A percentile compares a stretch with the other conserved stretches of the same genome.
These are phyloP conservation scores for Solenodon paradoxus DNA, from an alignment of 2,113 vertebrate genomes.

Conservation along the genomic window DNA sequence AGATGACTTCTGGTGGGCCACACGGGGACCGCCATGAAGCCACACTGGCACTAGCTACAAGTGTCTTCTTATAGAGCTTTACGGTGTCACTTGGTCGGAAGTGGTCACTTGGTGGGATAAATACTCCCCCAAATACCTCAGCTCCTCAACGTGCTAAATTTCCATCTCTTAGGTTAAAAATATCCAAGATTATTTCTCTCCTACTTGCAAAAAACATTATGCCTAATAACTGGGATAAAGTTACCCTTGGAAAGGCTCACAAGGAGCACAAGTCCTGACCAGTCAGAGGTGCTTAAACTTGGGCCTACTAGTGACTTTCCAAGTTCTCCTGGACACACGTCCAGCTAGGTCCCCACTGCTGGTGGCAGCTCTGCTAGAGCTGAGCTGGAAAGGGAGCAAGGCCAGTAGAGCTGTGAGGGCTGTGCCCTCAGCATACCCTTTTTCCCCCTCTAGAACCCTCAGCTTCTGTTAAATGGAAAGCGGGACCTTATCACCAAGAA, in stretches of 20 bases:
- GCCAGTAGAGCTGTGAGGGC: not conserved
- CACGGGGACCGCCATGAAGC: not conserved
- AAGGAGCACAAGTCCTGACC: not conserved
- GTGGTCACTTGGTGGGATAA: not conserved
- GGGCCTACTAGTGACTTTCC: not conserved
- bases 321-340: fast-evolving
- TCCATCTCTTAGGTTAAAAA: not conserved
- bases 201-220: not conserved
- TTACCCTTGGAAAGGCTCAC: not conserved
- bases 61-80: not conserved
- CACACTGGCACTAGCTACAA: not conserved
- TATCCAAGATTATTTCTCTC: not conserved
- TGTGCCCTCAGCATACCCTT: not conserved
- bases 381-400: not conserved
- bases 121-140: not conserved
- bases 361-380: not conserved
- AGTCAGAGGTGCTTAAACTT: fast-evolving
- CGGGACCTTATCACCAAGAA: not conserved
- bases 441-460: not conserved
- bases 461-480: not conserved
- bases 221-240: not conserved
- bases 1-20: not conserved
- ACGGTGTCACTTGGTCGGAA: not conserved
- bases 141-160: not conserved
- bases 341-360: not conserved